Percentiles rank a stretch among this genome's conserved stretches.
Evolutionary conservation across 2,797 vertebrate genomes (phyloP).

Genomic region (Pangasius krempfi): DNA sequence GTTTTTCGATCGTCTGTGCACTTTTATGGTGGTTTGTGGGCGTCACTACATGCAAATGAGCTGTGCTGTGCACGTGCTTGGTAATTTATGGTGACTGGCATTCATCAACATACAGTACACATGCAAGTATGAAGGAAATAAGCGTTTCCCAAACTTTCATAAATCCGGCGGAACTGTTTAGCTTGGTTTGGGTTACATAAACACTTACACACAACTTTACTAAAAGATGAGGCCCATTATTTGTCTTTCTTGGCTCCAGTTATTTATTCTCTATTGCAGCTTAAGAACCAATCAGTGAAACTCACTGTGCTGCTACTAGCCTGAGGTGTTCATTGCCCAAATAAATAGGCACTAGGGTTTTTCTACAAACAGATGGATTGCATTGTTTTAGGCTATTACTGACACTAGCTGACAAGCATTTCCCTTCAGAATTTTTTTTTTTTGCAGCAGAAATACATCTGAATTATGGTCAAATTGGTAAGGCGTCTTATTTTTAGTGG

Average conservation of each 20-base stretch:
- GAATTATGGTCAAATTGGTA: background rate
- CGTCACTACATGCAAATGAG: background rate
- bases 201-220: background rate
- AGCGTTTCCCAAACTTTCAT: background rate
- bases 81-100: background rate
- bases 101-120: background rate
- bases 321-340: background rate
- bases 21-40: background rate
- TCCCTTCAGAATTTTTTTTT: background rate
- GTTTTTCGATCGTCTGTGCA: background rate
- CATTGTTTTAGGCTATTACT: slow-evolving; percentile 7
- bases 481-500: background rate
- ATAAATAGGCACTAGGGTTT: background rate
- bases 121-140: background rate
- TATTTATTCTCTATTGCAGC: background rate
- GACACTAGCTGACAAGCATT: background rate
- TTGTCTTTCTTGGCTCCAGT: background rate
- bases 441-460: background rate
- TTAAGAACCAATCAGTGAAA: background rate
- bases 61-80: background rate
- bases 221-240: background rate
- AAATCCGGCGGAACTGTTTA: background rate
- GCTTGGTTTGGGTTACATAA: background rate
- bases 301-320: background rate
- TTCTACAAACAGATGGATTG: background rate